Conservation (phyloP, 2,797 vertebrate genomes). For the Pseudotriccus pelzelni region DNA sequence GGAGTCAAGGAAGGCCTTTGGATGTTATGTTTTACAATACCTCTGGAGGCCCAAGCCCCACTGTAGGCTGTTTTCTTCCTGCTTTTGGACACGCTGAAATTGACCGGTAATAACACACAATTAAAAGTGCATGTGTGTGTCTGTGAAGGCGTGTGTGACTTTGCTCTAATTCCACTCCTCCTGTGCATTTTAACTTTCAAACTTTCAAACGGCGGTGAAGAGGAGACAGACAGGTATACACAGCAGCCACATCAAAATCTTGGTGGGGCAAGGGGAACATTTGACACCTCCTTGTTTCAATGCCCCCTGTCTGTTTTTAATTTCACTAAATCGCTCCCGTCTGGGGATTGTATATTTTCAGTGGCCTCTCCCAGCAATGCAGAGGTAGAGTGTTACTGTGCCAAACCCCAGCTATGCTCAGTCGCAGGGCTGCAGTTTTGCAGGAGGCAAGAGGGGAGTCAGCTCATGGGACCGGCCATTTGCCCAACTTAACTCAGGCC, state of each 20-base stretch:
- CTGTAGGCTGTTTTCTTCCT: slow-evolving; percentile 60
- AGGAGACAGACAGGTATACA: slow-evolving; percentile 73
- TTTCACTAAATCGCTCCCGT: slow-evolving; percentile 81
- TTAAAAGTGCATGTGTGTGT: slow-evolving; percentile 67
- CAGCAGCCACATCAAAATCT: slow-evolving; percentile 78
- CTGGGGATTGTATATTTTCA: slow-evolving; percentile 83
- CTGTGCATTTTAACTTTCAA: slow-evolving; percentile 66
- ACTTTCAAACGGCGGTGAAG: slow-evolving; percentile 23
- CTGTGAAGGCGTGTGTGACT: not conserved
- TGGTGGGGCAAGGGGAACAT: slow-evolving; percentile 69
- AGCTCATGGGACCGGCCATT: not conserved
- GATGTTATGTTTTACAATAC: slow-evolving; percentile 60
- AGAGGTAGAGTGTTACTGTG: slow-evolving; percentile 63
- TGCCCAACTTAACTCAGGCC: not conserved
- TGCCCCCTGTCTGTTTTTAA: slow-evolving; percentile 77
- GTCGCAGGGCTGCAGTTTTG: slow-evolving; percentile 18
- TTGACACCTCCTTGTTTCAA: slow-evolving; percentile 77
- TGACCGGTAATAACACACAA: slow-evolving; percentile 67
- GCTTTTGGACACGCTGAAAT: slow-evolving; percentile 64
- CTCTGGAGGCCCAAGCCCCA: slow-evolving; percentile 54
- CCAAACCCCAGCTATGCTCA: slow-evolving; percentile 60
- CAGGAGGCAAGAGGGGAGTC: not conserved
- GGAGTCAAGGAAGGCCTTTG: slow-evolving; percentile 35
- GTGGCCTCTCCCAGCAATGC: slow-evolving; percentile 73
- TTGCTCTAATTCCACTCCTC: slow-evolving; percentile 46